Conservation (phyloP, 2,888 invertebrate genomes). For the Cremastinae sp. region DNA sequence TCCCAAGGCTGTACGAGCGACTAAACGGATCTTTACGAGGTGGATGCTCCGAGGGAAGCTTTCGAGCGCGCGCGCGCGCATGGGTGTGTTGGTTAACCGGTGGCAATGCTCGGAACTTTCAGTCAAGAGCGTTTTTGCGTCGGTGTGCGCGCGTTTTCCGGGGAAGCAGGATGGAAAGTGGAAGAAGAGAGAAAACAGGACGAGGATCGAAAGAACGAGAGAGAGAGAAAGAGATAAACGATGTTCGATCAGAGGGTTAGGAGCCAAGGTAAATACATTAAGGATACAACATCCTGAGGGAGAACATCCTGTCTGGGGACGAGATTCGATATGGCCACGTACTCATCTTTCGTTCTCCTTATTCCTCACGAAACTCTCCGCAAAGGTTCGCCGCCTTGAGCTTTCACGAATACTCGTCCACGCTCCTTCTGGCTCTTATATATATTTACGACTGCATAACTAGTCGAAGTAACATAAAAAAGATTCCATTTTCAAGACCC, state of each 20-base stretch:
- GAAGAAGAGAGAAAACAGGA: constrained; percentile 28
- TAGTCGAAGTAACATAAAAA: no score
- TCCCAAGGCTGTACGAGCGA: constrained; percentile 58
- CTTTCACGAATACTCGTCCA: constrained; percentile 43
- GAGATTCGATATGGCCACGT: constrained; percentile 65
- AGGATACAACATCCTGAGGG: constrained; percentile 76
- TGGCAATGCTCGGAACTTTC: constrained; percentile 30
- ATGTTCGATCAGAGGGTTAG: constrained; percentile 74
- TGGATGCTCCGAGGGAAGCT: constrained; percentile 50
- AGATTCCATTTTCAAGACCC: no score
- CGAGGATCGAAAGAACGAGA: no score
- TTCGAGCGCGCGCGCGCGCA: constrained; percentile 27
- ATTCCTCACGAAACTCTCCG: constrained; percentile 50
- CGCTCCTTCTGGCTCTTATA: no score
- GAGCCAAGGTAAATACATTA: constrained; percentile 79
- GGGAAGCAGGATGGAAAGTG: constrained; percentile 25
- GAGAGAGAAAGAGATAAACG: no score
- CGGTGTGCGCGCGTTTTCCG: neutral
- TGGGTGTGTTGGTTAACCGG: constrained; percentile 31
- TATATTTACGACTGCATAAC: constrained; percentile 37
- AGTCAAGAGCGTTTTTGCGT: constrained; percentile 34
- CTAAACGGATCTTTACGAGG: constrained; percentile 65
- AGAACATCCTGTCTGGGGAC: constrained; percentile 73
- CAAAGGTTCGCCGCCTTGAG: constrained; percentile 43
- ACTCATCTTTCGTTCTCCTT: constrained; percentile 34